These are phyloP conservation scores for Hipposideros larvatus DNA, from an alignment of 2,797 vertebrate species.

Conservation along the genomic window DNA sequence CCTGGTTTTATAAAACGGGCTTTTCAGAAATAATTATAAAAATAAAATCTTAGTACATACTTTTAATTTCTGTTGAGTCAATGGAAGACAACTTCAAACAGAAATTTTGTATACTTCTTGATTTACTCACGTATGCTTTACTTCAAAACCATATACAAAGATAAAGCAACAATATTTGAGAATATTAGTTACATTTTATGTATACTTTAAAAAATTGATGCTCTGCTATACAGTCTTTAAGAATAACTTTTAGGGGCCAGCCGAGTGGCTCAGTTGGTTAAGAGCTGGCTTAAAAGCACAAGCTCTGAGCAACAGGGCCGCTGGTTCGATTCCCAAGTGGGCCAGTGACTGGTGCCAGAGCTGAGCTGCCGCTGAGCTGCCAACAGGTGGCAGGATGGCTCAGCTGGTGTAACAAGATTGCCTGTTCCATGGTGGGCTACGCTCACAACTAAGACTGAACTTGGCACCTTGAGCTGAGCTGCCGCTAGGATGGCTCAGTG, in stretches of 20 bases:
- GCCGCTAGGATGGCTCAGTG: too few relatives aligned
- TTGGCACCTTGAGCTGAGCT: too few relatives aligned
- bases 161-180: constrained; percentile 22
- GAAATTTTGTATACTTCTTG: constrained; percentile 7
- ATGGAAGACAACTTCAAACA: constrained; percentile 28
- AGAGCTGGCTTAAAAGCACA: too few relatives aligned
- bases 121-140: constrained; percentile 9
- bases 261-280: too few relatives aligned
- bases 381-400: too few relatives aligned
- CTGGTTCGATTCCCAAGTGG: too few relatives aligned
- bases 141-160: constrained; percentile 53
- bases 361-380: too few relatives aligned
- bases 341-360: too few relatives aligned
- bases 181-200: constrained; percentile 57
- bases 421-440: too few relatives aligned
- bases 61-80: constrained; percentile 34
- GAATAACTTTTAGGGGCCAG: background rate
- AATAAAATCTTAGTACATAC: constrained; percentile 43
- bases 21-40: constrained; percentile 42
- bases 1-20: background rate
- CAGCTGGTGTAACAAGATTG: too few relatives aligned
- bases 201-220: constrained; percentile 33
- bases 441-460: too few relatives aligned
- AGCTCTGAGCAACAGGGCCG: too few relatives aligned
- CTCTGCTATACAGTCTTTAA: constrained; percentile 6